Conservation (phyloP, 2,797 vertebrate genomes). For the Enteromius paludinosus region DNA sequence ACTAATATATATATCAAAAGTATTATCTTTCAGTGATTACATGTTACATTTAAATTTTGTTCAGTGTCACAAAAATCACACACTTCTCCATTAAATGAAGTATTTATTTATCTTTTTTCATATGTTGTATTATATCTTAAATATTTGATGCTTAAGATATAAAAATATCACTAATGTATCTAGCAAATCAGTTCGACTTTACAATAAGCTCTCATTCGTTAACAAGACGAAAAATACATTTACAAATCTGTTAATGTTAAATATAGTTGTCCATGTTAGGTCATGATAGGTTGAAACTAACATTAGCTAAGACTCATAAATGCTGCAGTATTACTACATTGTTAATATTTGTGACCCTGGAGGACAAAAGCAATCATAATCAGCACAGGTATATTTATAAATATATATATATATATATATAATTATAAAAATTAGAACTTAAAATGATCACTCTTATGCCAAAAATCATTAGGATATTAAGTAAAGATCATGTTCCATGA, state of each 20-base stretch:
- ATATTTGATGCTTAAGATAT: not conserved
- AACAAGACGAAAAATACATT: too few species aligned
- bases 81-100: not conserved
- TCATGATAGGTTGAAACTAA: not conserved
- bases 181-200: not conserved
- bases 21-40: not conserved
- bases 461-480: too few species aligned
- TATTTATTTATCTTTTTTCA: not conserved
- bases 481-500: too few species aligned
- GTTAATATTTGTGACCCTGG: too few species aligned
- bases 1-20: too few species aligned
- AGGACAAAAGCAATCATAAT: too few species aligned
- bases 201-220: not conserved
- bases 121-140: not conserved
- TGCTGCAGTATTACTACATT: not conserved
- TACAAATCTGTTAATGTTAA: not conserved
- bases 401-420: too few species aligned
- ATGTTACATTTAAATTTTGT: not conserved
- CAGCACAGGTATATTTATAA: too few species aligned
- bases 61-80: not conserved
- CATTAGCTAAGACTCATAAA: not conserved
- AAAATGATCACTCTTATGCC: too few species aligned
- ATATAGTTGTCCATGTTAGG: not conserved
- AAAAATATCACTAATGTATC: not conserved
- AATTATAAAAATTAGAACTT: too few species aligned